These are phyloP conservation scores for Danio albolineatus DNA, from an alignment of 2,797 vertebrate species.

Conservation along the genomic window DNA sequence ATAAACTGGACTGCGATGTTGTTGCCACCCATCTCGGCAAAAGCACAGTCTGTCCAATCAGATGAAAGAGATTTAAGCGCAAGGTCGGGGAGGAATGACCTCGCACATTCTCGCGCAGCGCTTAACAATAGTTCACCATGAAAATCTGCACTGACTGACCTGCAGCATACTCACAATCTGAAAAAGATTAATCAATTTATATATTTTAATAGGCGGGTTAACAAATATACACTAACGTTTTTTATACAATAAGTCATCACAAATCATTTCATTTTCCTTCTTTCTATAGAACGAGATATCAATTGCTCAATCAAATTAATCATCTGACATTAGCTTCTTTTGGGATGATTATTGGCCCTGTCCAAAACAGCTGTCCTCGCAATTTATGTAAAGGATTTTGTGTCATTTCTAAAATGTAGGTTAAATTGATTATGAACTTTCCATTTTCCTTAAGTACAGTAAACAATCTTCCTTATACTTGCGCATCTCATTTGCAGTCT, in stretches of 20 bases:
- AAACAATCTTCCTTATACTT: neutral
- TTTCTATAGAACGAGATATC: too few relatives aligned
- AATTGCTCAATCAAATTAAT: too few relatives aligned
- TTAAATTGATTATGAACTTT: neutral
- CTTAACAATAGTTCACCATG: conserved; percentile 61
- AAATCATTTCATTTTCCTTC: too few relatives aligned
- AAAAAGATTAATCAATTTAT: neutral
- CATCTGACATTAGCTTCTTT: conserved; percentile 9
- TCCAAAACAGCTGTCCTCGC: conserved; percentile 4
- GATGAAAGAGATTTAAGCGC: conserved; percentile 64
- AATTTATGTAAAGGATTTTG: conserved; percentile 6
- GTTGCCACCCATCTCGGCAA: conserved; percentile 2
- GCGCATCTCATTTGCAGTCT: neutral
- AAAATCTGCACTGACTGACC: conserved; percentile 3
- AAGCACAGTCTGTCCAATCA: conserved; percentile 73
- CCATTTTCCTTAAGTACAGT: neutral
- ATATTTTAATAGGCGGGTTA: neutral
- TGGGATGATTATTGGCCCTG: conserved; percentile 3
- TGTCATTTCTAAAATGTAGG: neutral
- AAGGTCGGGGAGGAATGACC: conserved; percentile 76
- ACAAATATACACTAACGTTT: neutral
- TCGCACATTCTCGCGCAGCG: conserved; percentile 76
- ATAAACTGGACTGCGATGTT: neutral
- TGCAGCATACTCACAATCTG: neutral
- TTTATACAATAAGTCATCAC: too few relatives aligned